Evolutionary conservation across 2,113 vertebrate species (phyloP).

Genomic region (Sorex araneus): DNA sequence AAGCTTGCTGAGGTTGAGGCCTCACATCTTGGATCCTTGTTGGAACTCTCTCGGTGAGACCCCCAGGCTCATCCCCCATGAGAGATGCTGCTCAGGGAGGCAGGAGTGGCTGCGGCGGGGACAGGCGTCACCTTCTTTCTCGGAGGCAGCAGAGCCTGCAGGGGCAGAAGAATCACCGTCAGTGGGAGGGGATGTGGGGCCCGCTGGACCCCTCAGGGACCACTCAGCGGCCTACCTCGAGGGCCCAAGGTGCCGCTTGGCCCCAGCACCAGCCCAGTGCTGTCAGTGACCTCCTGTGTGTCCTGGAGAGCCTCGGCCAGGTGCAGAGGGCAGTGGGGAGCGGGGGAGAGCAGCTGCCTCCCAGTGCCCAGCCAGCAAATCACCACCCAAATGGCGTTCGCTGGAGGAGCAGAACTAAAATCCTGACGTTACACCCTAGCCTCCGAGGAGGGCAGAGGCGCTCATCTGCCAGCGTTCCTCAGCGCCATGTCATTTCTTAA

Average conservation of each 20-base stretch:
- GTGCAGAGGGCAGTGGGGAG: not conserved
- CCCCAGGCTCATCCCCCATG: not conserved
- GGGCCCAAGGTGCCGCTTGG: too few species aligned
- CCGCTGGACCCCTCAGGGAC: too few species aligned
- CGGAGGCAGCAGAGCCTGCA: not conserved
- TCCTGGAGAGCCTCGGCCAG: too few species aligned
- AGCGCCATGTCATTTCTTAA: slow-evolving; percentile 30
- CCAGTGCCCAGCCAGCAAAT: slow-evolving; percentile 25
- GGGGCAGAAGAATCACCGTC: not conserved
- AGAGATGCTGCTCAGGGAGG: not conserved
- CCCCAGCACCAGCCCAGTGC: too few species aligned
- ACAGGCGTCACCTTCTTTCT: not conserved
- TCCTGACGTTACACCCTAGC: slow-evolving; percentile 43
- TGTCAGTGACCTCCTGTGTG: too few species aligned
- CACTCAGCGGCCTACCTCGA: too few species aligned
- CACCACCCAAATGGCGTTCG: slow-evolving; percentile 23
- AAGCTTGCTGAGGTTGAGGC: slow-evolving; percentile 31
- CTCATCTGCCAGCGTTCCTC: not conserved
- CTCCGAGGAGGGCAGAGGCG: not conserved
- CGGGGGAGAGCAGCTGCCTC: slow-evolving; percentile 8
- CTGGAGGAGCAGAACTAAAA: slow-evolving; percentile 61
- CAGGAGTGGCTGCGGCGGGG: not conserved
- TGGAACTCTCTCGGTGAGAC: too few species aligned
- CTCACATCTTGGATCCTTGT: not conserved
- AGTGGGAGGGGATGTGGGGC: too few species aligned